phyloP scores from a whole-genome alignment of 2,797 vertebrate species.

The Leuciscus waleckii region DNA sequence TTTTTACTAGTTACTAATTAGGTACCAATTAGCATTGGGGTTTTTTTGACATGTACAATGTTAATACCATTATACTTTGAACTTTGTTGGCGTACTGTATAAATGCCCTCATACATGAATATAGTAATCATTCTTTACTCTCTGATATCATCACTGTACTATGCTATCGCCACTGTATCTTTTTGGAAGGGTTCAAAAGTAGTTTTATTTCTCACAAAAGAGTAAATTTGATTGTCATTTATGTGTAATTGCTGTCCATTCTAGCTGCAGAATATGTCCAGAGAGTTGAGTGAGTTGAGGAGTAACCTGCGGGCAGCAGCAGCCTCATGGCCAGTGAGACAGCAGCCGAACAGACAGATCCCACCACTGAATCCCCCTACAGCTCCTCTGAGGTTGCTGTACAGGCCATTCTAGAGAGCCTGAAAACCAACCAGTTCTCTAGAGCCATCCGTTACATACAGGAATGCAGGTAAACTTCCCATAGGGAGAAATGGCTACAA shows the following conservation, averaged over 20 bases:
- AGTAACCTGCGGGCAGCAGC: slow-evolving; percentile 87
- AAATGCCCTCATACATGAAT: not conserved
- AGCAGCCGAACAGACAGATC: slow-evolving; percentile 40
- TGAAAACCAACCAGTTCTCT: slow-evolving; percentile 87
- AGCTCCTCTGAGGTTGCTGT: slow-evolving; percentile 86
- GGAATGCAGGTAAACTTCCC: slow-evolving; percentile 86
- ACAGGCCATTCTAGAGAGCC: slow-evolving; percentile 91
- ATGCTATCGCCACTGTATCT: not conserved
- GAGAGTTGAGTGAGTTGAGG: slow-evolving; percentile 91
- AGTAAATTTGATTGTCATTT: not conserved
- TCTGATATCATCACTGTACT: not conserved
- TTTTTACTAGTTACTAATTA: not conserved
- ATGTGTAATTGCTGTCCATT: slow-evolving; percentile 21
- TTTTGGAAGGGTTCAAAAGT: not conserved
- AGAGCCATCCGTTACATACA: slow-evolving; percentile 86
- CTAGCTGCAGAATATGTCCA: slow-evolving; percentile 94
- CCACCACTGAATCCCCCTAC: slow-evolving; percentile 70
- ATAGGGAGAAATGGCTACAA: not conserved
- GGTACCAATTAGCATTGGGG: not conserved
- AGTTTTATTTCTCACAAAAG: not conserved
- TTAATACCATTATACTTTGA: not conserved
- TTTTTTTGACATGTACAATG: not conserved
- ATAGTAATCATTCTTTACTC: not conserved
- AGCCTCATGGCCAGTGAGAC: slow-evolving; percentile 77
- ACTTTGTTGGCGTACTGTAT: not conserved